These are phyloP conservation scores for Ceyx cyanopectus DNA, from an alignment of 2,113 vertebrate genomes.

Conservation along the genomic window DNA sequence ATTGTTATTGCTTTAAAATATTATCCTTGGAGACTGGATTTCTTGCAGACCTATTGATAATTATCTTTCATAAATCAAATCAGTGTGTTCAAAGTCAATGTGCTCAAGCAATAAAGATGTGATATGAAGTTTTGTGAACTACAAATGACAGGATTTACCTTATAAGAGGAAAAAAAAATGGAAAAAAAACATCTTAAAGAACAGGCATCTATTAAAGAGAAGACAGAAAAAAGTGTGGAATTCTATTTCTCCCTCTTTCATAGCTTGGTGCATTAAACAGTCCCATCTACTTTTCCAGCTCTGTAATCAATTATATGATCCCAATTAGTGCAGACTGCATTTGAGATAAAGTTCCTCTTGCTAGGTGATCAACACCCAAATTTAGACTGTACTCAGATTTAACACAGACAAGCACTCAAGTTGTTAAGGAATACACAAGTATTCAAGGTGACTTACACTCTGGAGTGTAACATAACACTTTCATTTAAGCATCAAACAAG, in stretches of 20 bases:
- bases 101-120: background rate
- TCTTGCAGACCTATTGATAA: background rate
- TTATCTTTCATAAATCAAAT: background rate
- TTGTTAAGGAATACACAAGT: background rate
- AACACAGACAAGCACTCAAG: background rate
- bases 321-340: background rate
- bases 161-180: background rate
- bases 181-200: background rate
- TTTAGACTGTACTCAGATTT: background rate
- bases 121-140: background rate
- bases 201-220: background rate
- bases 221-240: background rate
- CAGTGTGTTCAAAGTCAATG: background rate
- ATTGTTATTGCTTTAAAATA: background rate
- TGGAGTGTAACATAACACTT: background rate
- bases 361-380: background rate
- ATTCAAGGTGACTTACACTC: background rate
- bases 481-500: background rate
- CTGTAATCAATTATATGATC: background rate
- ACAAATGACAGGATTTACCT: background rate
- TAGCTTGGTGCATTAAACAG: background rate
- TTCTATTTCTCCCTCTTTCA: background rate
- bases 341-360: background rate
- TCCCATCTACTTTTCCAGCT: background rate
- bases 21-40: background rate